Base-by-base conservation (phyloP, 2,888 invertebrate species). In the Papilio gigon region DNA sequence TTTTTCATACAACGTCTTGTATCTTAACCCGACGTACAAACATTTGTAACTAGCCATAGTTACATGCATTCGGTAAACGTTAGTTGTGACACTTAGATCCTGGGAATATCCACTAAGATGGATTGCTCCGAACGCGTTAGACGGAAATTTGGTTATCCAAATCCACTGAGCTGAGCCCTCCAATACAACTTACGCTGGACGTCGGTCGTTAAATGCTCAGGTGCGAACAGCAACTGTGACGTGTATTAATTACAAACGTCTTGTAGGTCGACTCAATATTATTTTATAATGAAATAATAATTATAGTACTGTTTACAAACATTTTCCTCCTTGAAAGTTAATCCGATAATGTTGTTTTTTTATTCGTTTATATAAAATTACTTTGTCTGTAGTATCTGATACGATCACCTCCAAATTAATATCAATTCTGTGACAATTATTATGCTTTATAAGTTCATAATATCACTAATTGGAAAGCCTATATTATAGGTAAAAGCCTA, bases 141-240 rank as follows among this genome's bases (percentile, higher is more conserved):
- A 22, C 37, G 22, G 60, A 59, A 70, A 70, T 73, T 74, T 71
- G 71, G 74, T 68, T 60, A 70, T 71, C 47, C 68, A 65, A 25
- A 47, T 33, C 76, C 74, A 65, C 44, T 30, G 25, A 70, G 67
- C 73, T 79, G 79, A 79, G 76, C 80, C 72, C 74, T 78, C 79
- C 79, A 79, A 69, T 69, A 69, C 68, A 69, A 69, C 60, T 65
- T 78, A 77, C 83, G 83, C 83, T 85, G 86, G 82, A 84, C 76
- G 78, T 79, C 80, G 80, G 74, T 79, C 81, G 79, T 83, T 81
- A 80, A 82, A 80, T 76, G 78, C 76, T 73, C 66, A 67, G 66
- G 60, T 67, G 60, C 40, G 2, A 67, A 56, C 30, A 56, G 14
- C 53, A 14, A 3, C 3, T 1, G 9, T 56, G 53, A 56, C 53